Percentiles rank a stretch among this genome's conserved stretches.
Conservation (phyloP, 2,888 invertebrate species). For the Lithophane ornitopus region DNA sequence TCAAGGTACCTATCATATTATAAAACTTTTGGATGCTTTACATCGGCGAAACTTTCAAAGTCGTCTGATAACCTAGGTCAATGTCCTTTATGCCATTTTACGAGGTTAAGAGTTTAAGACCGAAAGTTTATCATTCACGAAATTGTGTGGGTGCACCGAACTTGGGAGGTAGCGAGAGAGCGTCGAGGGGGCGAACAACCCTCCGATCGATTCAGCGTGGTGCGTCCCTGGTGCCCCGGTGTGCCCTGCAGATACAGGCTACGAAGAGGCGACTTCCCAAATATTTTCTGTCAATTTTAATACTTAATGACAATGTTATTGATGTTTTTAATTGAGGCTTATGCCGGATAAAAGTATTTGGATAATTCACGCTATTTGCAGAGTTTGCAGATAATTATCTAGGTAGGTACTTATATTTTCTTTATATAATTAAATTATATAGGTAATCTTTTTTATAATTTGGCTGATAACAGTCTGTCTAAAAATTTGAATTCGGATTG, state of each 20-base stretch:
- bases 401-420: background rate
- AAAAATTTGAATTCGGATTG: too few relatives aligned
- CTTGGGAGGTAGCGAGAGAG: slow-evolving; percentile 46
- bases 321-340: background rate
- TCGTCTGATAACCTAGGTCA: slow-evolving; percentile 76
- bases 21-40: slow-evolving; percentile 28
- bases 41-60: slow-evolving; percentile 74
- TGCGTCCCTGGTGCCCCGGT: slow-evolving; percentile 59
- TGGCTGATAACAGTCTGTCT: too few relatives aligned
- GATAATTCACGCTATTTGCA: background rate
- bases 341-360: background rate
- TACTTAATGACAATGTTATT: background rate
- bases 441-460: too few relatives aligned
- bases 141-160: slow-evolving; percentile 51
- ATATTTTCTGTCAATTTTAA: background rate
- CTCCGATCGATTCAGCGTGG: slow-evolving; percentile 76
- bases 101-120: slow-evolving; percentile 43
- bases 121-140: slow-evolving; percentile 64
- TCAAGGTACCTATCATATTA: background rate
- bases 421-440: too few relatives aligned
- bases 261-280: background rate
- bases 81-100: slow-evolving; percentile 72
- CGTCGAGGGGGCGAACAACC: slow-evolving; percentile 64
- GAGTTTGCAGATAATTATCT: background rate
- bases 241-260: slow-evolving; percentile 19